These are phyloP conservation scores for Eublepharis macularius DNA, from an alignment of 2,113 vertebrate genomes.

Conservation along the genomic window DNA sequence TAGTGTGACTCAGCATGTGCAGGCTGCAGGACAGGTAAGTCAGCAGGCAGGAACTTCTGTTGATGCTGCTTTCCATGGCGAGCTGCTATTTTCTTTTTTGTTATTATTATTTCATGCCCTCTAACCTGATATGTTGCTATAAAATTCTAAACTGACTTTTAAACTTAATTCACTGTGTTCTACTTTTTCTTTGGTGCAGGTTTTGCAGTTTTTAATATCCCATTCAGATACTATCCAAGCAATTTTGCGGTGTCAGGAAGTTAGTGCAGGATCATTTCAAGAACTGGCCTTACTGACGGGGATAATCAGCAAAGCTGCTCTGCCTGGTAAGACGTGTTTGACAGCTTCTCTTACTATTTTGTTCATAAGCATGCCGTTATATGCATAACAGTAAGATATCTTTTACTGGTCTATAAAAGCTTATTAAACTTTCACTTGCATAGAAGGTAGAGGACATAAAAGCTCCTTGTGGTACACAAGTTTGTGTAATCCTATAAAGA, in stretches of 20 bases:
- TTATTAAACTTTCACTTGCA: neutral
- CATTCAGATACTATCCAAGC: slow-evolving; percentile 95
- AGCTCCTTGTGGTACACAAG: neutral
- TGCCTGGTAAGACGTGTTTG: slow-evolving; percentile 82
- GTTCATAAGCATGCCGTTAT: neutral
- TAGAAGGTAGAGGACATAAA: neutral
- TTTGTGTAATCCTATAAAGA: neutral
- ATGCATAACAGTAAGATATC: neutral
- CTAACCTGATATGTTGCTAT: neutral
- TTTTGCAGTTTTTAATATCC: slow-evolving; percentile 94
- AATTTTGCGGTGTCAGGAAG: slow-evolving; percentile 89
- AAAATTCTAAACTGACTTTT: neutral
- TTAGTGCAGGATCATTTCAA: slow-evolving; percentile 87
- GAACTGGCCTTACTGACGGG: slow-evolving; percentile 91
- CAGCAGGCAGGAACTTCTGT: neutral
- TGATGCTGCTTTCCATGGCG: neutral
- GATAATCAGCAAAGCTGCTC: slow-evolving; percentile 96
- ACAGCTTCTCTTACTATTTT: neutral
- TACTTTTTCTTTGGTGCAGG: slow-evolving; percentile 63
- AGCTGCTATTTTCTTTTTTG: neutral
- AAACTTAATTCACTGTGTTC: neutral
- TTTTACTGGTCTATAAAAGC: neutral
- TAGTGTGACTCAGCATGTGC: slow-evolving; percentile 89
- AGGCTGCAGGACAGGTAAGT: slow-evolving; percentile 92
- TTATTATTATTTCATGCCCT: neutral